These are phyloP conservation scores for Leptodactylus fallax DNA, from an alignment of 2,797 vertebrate species.

Conservation along the genomic window DNA sequence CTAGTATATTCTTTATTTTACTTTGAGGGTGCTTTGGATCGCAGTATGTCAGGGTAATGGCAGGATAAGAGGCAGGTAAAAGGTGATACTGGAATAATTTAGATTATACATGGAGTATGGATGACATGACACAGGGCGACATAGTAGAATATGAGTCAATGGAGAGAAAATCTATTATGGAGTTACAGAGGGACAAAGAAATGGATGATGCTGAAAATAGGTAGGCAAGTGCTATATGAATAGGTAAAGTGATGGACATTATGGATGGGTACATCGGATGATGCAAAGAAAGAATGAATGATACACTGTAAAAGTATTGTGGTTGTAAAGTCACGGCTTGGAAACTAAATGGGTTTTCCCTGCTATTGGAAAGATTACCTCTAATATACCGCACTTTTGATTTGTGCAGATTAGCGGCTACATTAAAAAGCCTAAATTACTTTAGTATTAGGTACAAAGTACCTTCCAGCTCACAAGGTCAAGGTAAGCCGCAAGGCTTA, in stretches of 20 bases:
- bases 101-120: background rate
- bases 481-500: background rate
- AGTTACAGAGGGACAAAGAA: background rate
- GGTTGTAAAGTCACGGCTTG: background rate
- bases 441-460: background rate
- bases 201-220: background rate
- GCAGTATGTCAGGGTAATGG: background rate
- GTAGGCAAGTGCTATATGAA: too few species aligned
- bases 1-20: background rate
- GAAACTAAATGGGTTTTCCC: background rate
- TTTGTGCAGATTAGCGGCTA: background rate
- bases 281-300: background rate
- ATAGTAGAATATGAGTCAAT: background rate
- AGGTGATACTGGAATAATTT: background rate
- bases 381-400: background rate
- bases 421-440: background rate
- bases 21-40: background rate
- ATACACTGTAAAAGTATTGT: background rate
- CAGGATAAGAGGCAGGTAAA: background rate
- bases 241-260: background rate
- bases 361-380: background rate
- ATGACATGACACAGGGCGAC: background rate
- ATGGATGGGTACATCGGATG: background rate
- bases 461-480: conserved; percentile 1
- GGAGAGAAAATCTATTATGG: background rate